phyloP scores from a whole-genome alignment of 2,888 invertebrate species.

The Baccha elongata region DNA sequence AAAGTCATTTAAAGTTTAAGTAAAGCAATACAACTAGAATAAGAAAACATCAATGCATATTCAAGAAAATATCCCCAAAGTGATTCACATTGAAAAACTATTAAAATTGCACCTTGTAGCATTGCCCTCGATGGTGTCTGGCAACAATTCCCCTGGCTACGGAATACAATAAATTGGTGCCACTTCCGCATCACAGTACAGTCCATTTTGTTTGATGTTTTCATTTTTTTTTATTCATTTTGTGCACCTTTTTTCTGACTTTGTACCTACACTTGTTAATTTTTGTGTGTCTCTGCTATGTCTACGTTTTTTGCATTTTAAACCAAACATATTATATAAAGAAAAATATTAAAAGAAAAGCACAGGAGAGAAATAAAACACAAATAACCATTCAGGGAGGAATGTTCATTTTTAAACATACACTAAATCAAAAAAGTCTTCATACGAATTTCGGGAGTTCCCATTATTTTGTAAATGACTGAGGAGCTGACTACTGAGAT shows the following conservation, averaged over 20 bases:
- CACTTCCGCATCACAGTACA: constrained; percentile 59
- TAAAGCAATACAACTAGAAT: too few species aligned
- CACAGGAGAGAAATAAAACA: constrained; percentile 13
- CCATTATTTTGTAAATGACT: too few species aligned
- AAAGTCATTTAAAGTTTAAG: too few species aligned
- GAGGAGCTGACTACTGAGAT: too few species aligned
- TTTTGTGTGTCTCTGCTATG: constrained; percentile 52
- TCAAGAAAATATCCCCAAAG: not conserved
- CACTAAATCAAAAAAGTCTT: not conserved
- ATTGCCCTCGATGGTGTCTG: constrained; percentile 32
- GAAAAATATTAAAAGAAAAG: constrained; percentile 23
- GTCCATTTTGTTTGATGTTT: constrained; percentile 38
- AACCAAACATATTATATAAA: constrained; percentile 30
- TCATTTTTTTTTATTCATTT: constrained; percentile 14
- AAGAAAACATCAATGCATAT: too few species aligned
- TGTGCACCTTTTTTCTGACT: constrained; percentile 1
- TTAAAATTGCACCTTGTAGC: constrained; percentile 5
- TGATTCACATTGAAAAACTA: too few species aligned
- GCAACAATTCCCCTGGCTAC: constrained; percentile 45
- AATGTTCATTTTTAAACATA: not conserved
- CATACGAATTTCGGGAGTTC: not conserved
- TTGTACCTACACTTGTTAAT: constrained; percentile 56
- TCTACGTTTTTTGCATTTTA: constrained; percentile 68
- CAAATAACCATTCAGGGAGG: constrained; percentile 16
- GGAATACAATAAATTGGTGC: constrained; percentile 43